These are phyloP conservation scores for Anguilla pacifica DNA, from an alignment of 2,797 vertebrate genomes.

Conservation along the genomic window DNA sequence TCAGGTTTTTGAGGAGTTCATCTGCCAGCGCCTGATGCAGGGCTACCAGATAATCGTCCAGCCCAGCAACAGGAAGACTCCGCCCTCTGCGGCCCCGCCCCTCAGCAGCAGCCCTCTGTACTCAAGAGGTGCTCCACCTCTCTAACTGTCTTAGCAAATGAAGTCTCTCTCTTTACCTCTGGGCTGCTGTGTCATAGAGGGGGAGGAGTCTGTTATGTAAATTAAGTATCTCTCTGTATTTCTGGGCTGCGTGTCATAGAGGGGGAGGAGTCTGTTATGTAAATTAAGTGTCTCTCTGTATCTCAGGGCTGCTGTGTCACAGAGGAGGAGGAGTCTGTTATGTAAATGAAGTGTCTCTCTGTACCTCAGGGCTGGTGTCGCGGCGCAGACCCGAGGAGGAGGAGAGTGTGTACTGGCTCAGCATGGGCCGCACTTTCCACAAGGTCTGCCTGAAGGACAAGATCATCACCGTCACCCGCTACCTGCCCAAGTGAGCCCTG, in stretches of 20 bases:
- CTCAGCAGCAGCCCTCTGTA: conserved; percentile 97
- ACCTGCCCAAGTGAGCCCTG: conserved; percentile 89
- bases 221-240: background rate
- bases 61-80: conserved; percentile 78
- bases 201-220: background rate
- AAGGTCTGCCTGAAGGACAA: conserved; percentile 96
- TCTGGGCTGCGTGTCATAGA: background rate
- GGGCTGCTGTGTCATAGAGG: background rate
- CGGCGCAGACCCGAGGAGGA: conserved; percentile 84
- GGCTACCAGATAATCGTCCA: conserved; percentile 98
- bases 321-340: background rate
- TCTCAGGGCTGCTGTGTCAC: background rate
- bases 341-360: background rate
- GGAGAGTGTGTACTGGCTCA: conserved; percentile 93
- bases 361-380: conserved; percentile 85
- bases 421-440: conserved; percentile 97
- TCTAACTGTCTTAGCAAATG: background rate
- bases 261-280: too few relatives aligned
- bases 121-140: conserved; percentile 77
- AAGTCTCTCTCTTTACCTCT: background rate
- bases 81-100: conserved; percentile 72
- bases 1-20: conserved; percentile 97
- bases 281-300: background rate
- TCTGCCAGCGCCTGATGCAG: conserved; percentile 97
- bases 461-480: conserved; percentile 96